Conservation (phyloP, 2,113 vertebrate genomes). For the Orycteropus afer region DNA sequence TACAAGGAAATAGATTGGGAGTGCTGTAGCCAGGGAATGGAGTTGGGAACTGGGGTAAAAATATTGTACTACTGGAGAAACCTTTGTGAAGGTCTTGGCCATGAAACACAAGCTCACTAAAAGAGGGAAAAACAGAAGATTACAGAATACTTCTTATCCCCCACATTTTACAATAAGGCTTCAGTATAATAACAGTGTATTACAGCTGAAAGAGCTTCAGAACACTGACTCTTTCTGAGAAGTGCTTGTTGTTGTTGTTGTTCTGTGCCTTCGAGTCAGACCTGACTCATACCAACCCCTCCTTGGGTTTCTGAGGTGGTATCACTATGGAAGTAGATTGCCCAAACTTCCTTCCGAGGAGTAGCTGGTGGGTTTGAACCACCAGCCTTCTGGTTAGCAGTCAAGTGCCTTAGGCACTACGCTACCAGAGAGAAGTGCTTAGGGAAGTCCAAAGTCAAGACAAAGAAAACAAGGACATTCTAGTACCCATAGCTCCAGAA, state of each 20-base stretch:
- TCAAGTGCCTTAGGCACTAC: too few relatives aligned
- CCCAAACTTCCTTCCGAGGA: too few relatives aligned
- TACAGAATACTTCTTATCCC: background rate
- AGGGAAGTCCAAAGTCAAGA: background rate
- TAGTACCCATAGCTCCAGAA: background rate
- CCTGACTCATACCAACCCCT: too few relatives aligned
- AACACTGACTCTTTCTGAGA: background rate
- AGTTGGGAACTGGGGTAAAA: background rate
- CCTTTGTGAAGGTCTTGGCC: background rate
- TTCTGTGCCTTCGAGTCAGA: too few relatives aligned
- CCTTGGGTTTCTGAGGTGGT: too few relatives aligned
- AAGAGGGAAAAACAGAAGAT: background rate
- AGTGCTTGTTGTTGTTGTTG: too few relatives aligned
- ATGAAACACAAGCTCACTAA: background rate
- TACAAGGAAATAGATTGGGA: background rate
- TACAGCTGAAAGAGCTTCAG: background rate
- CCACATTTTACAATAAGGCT: accelerated
- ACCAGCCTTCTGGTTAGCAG: too few relatives aligned
- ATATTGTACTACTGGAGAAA: background rate
- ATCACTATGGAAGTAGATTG: too few relatives aligned
- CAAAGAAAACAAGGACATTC: background rate
- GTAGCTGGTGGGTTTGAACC: too few relatives aligned
- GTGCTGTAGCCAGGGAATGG: background rate
- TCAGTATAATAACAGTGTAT: background rate
- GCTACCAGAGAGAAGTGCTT: too few relatives aligned